Conservation (phyloP, 2,888 invertebrate species). For the Dryococelus australis region DNA sequence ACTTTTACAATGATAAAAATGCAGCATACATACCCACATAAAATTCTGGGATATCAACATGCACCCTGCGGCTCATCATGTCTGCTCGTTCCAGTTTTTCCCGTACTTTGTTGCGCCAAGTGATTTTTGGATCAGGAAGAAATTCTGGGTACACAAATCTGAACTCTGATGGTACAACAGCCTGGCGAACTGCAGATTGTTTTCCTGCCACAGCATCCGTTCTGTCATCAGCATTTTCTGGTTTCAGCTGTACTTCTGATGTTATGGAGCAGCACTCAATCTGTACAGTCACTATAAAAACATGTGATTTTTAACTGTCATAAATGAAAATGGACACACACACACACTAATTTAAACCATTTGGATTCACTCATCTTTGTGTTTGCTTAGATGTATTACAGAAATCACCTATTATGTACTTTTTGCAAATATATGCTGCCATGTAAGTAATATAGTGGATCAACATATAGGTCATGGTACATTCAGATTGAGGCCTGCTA, state of each 20-base stretch:
- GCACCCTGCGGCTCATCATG: constrained; percentile 84
- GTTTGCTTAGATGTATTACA: too few relatives aligned
- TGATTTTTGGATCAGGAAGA: constrained; percentile 82
- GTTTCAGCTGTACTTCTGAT: not conserved
- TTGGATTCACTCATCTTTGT: too few relatives aligned
- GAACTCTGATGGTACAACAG: constrained; percentile 56
- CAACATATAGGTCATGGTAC: too few relatives aligned
- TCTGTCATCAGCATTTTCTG: not conserved
- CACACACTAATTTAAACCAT: too few relatives aligned
- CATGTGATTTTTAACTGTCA: not conserved
- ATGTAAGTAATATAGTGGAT: too few relatives aligned
- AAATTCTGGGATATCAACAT: constrained; percentile 94
- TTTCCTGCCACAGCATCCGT: constrained; percentile 8
- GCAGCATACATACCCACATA: constrained; percentile 80
- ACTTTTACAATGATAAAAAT: not conserved
- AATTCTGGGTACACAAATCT: constrained; percentile 89
- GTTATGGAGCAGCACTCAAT: not conserved
- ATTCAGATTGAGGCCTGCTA: too few relatives aligned
- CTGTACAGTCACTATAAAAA: not conserved
- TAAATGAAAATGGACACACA: too few relatives aligned
- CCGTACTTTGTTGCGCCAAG: constrained; percentile 78
- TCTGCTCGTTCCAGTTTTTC: constrained; percentile 92
- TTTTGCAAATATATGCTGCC: too few relatives aligned
- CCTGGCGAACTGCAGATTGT: constrained; percentile 12
- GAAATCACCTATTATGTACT: too few relatives aligned